Percentiles rank a stretch among this genome's conserved stretches.
These are phyloP conservation scores for Forbesichthys agassizii DNA, from an alignment of 2,113 vertebrate species.

Conservation along the genomic window DNA sequence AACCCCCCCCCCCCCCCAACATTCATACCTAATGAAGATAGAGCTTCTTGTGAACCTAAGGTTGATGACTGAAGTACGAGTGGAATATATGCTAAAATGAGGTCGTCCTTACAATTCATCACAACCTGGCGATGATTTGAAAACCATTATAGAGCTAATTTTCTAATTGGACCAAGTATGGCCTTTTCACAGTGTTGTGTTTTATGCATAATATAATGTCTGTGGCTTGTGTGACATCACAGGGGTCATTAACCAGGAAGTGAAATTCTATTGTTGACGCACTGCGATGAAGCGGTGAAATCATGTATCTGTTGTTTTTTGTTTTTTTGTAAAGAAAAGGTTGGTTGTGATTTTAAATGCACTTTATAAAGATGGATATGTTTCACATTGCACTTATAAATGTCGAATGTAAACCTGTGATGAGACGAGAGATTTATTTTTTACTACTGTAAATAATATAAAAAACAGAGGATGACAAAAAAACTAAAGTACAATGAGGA, in stretches of 20 bases:
- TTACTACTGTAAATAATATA: constrained; percentile 71
- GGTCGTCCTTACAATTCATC: constrained; percentile 21
- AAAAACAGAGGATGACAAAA: constrained; percentile 17
- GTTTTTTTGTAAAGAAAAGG: constrained; percentile 28
- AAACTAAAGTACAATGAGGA: constrained; percentile 21
- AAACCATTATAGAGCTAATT: constrained; percentile 71
- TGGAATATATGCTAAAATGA: constrained; percentile 3
- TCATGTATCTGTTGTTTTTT: constrained; percentile 29
- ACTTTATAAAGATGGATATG: constrained; percentile 72
- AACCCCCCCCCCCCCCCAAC: too few relatives aligned
- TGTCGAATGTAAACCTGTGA: constrained; percentile 75
- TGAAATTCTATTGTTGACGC: constrained; percentile 25
- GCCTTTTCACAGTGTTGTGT: constrained; percentile 48
- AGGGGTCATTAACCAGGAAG: neutral
- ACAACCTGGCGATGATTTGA: constrained; percentile 34
- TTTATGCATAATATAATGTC: constrained; percentile 61
- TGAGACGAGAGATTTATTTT: constrained; percentile 70
- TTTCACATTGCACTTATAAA: constrained; percentile 77
- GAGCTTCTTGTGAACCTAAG: too few relatives aligned
- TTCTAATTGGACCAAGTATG: constrained; percentile 63
- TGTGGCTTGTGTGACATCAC: constrained; percentile 33
- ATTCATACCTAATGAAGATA: too few relatives aligned
- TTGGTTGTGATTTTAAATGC: constrained; percentile 55
- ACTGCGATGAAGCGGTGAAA: constrained; percentile 57
- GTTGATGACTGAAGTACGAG: too few relatives aligned